phyloP scores from a whole-genome alignment of 2,797 vertebrate species.

The Danio albolineatus region DNA sequence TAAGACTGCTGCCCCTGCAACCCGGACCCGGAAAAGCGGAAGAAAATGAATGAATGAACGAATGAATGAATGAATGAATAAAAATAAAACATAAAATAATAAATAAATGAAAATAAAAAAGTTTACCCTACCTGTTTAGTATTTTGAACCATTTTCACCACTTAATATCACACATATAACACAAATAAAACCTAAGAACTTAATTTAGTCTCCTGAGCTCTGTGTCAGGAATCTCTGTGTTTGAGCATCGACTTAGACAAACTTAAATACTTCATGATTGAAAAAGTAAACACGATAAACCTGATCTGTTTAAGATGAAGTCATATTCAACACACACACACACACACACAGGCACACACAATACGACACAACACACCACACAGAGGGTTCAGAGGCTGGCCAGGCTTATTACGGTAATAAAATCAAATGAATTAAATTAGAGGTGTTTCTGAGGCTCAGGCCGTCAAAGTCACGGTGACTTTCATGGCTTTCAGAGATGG shows the following conservation, averaged over 20 bases:
- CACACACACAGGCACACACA: not conserved
- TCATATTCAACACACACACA: slow-evolving; percentile 9
- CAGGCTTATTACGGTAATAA: slow-evolving; percentile 60
- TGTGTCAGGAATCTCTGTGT: not conserved
- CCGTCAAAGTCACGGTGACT: slow-evolving; percentile 60
- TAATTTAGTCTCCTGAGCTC: slow-evolving; percentile 1
- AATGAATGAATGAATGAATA: no score
- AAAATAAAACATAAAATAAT: no score
- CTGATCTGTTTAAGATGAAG: slow-evolving; percentile 14
- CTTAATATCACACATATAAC: no score
- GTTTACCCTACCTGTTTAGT: no score
- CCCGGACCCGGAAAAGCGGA: no score
- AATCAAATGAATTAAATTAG: slow-evolving; percentile 63
- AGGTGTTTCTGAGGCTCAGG: slow-evolving; percentile 40
- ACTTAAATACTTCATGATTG: slow-evolving; percentile 11
- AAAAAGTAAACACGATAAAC: slow-evolving; percentile 1
- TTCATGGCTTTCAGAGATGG: slow-evolving; percentile 36
- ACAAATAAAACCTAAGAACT: no score
- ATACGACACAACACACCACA: not conserved
- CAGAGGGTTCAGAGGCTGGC: slow-evolving; percentile 41
- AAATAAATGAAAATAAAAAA: no score
- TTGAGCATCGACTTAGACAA: slow-evolving; percentile 18
- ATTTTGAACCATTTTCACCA: no score
- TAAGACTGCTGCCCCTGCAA: no score
- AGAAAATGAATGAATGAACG: no score